Evolutionary conservation across 2,113 vertebrate genomes (phyloP).

Genomic region (Clarias macrocephalus): DNA sequence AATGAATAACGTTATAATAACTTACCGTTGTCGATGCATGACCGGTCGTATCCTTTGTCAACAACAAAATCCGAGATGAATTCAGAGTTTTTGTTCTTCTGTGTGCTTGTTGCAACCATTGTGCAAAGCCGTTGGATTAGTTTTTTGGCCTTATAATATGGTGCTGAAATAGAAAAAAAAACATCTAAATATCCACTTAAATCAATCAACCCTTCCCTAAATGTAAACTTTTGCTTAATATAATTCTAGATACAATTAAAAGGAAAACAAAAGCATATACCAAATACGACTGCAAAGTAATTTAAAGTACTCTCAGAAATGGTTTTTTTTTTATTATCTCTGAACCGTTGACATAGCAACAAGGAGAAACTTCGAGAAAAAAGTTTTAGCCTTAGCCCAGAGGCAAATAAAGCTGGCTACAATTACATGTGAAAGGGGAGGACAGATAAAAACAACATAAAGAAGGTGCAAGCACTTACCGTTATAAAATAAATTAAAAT

Average conservation of each 20-base stretch:
- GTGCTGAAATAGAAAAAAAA: conserved; percentile 32
- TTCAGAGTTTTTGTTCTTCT: conserved; percentile 69
- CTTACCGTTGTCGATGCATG: conserved; percentile 74
- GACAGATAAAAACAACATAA: not conserved
- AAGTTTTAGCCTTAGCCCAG: not conserved
- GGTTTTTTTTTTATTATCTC: not conserved
- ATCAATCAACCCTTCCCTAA: not conserved
- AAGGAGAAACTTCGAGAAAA: not conserved
- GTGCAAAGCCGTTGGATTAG: conserved; percentile 37
- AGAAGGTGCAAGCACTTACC: conserved; percentile 29
- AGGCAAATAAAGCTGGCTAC: not conserved
- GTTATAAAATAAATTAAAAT: conserved; percentile 53
- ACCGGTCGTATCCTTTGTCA: conserved; percentile 63
- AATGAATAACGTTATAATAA: not conserved
- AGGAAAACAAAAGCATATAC: not conserved
- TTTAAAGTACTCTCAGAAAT: not conserved
- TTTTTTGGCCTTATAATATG: conserved; percentile 19
- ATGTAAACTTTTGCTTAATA: not conserved
- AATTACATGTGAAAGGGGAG: not conserved
- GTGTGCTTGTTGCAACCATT: conserved; percentile 72
- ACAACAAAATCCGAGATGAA: conserved; percentile 62
- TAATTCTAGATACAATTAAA: not conserved
- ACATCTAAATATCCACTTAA: not conserved
- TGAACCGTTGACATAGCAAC: not conserved
- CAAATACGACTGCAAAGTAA: not conserved